Evolutionary conservation across 2,113 vertebrate genomes (phyloP).

Genomic region (Guaruba guarouba): DNA sequence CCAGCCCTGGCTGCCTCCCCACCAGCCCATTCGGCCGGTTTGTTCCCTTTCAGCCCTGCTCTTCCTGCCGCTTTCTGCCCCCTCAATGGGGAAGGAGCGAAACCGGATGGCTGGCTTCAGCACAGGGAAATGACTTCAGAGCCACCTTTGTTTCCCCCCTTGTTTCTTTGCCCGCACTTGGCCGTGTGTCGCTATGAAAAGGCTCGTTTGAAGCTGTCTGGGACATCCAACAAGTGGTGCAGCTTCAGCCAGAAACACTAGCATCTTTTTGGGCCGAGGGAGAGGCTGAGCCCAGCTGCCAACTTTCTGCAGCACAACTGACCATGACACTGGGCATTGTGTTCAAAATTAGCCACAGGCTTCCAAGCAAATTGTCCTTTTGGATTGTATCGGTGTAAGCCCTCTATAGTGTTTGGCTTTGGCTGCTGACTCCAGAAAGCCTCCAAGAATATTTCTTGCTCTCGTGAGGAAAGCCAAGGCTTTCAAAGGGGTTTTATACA

Average conservation of each 20-base stretch:
- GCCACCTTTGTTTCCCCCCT: conserved; percentile 77
- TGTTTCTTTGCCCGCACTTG: conserved; percentile 79
- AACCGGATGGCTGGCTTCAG: conserved; percentile 86
- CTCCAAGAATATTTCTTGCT: neutral
- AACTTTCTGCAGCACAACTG: conserved; percentile 63
- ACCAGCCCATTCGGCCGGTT: conserved; percentile 80
- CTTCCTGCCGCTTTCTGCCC: conserved; percentile 90
- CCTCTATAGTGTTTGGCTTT: conserved; percentile 44
- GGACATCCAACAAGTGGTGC: conserved; percentile 59
- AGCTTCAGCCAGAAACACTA: conserved; percentile 62
- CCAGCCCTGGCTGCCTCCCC: conserved; percentile 67
- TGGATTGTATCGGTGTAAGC: conserved; percentile 69
- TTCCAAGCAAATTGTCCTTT: conserved; percentile 78
- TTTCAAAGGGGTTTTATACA: neutral
- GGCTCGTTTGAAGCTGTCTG: conserved; percentile 62
- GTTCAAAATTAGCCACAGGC: conserved; percentile 72
- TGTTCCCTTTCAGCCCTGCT: conserved; percentile 82
- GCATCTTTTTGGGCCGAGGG: conserved; percentile 63
- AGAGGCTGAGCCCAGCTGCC: conserved; percentile 66
- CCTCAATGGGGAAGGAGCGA: conserved; percentile 85
- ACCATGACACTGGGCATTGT: conserved; percentile 73
- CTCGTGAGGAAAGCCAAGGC: conserved; percentile 2
- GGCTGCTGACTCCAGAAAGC: conserved; percentile 41
- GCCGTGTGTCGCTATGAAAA: conserved; percentile 81
- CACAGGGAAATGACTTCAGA: conserved; percentile 86